Evolutionary conservation across 2,797 vertebrate genomes (phyloP).

Genomic region (Leptodactylus fallax): DNA sequence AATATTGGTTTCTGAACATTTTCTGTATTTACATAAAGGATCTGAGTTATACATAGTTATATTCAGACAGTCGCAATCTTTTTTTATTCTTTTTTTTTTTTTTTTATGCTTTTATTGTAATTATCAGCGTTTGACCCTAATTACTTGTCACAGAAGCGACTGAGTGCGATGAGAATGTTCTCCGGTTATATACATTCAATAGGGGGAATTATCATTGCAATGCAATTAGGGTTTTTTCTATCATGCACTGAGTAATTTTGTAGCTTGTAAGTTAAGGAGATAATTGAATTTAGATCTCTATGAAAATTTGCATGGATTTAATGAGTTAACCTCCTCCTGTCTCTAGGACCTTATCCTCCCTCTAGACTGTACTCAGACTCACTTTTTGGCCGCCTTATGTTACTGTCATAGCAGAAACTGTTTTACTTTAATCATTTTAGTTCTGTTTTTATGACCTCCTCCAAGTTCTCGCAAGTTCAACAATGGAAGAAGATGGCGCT

Average conservation of each 20-base stretch:
- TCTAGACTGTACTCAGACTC: neutral
- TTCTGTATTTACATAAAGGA: neutral
- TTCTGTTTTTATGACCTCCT: no score
- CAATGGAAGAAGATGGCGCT: no score
- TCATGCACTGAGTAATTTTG: neutral
- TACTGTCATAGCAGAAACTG: neutral
- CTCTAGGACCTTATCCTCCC: neutral
- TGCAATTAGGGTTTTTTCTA: constrained; percentile 5
- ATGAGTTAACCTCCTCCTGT: neutral
- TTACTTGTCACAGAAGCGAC: constrained; percentile 10
- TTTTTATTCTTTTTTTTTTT: neutral
- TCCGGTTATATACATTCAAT: neutral
- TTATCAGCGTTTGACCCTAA: neutral
- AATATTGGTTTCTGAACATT: neutral
- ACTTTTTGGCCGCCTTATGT: no score
- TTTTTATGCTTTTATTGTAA: constrained; percentile 12
- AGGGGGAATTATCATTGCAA: neutral
- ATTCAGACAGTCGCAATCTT: neutral
- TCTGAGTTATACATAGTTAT: neutral
- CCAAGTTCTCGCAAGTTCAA: no score
- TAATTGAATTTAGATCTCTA: constrained; percentile 1
- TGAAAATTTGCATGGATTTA: neutral
- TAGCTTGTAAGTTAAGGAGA: constrained; percentile 16
- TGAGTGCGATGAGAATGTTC: neutral
- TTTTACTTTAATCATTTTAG: neutral